Conservation (phyloP, 2,888 invertebrate species). For the Loripinus fragilis region DNA sequence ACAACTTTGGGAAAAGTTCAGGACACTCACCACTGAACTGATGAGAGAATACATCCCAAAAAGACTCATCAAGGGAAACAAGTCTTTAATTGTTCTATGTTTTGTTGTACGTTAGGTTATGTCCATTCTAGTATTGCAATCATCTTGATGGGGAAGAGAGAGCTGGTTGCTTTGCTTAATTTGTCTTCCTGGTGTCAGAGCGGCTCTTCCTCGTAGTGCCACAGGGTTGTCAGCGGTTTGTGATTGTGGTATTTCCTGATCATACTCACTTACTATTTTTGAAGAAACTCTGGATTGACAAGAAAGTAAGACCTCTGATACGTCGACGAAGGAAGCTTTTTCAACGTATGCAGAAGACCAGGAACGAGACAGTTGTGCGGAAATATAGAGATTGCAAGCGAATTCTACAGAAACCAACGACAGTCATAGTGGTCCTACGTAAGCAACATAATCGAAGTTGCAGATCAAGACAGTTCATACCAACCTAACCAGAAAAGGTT, state of each 20-base stretch:
- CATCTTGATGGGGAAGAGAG: too few relatives aligned
- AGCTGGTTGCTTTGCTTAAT: too few relatives aligned
- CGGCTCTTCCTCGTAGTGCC: too few relatives aligned
- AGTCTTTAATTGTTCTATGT: too few relatives aligned
- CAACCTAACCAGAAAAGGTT: too few relatives aligned
- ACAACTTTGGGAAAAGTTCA: not conserved
- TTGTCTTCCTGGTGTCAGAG: not conserved
- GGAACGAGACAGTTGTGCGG: too few relatives aligned
- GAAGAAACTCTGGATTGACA: slow-evolving; percentile 2
- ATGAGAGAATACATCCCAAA: slow-evolving; percentile 5
- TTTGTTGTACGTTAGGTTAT: too few relatives aligned
- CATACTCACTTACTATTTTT: too few relatives aligned
- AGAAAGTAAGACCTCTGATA: not conserved
- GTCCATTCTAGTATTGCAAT: too few relatives aligned
- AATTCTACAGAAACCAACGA: not conserved
- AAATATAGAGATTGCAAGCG: not conserved
- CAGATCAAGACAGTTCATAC: not conserved
- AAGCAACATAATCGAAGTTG: not conserved
- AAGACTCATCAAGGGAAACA: too few relatives aligned
- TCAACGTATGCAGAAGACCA: not conserved
- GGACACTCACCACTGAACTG: not conserved
- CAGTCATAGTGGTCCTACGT: slow-evolving; percentile 1
- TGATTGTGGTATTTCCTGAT: too few relatives aligned
- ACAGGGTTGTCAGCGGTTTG: too few relatives aligned
- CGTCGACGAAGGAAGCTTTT: not conserved